Conservation (phyloP, 2,888 invertebrate genomes). For the Onchidella celtica region DNA sequence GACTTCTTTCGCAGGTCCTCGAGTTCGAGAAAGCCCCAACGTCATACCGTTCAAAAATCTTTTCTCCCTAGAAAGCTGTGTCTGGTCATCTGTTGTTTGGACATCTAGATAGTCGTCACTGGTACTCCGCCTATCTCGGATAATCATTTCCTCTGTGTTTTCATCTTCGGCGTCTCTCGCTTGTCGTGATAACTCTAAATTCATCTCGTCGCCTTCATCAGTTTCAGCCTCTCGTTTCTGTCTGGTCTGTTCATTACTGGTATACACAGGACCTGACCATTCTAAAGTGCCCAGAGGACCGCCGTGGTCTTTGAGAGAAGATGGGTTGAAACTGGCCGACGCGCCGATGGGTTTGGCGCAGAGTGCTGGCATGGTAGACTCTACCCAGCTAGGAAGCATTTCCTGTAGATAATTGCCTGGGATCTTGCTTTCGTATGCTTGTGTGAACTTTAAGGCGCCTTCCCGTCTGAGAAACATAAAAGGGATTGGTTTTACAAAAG, state of each 20-base stretch:
- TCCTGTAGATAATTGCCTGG: not conserved
- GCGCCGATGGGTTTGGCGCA: not conserved
- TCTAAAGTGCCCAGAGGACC: slow-evolving; percentile 16
- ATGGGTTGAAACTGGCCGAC: not conserved
- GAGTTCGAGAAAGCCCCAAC: not conserved
- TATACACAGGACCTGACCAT: not conserved
- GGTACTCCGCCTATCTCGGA: not conserved
- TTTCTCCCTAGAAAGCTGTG: not conserved
- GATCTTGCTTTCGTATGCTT: not conserved
- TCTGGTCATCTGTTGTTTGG: not conserved
- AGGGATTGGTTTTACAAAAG: too few species aligned
- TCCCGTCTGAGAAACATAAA: slow-evolving; percentile 7
- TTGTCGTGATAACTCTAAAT: too few species aligned
- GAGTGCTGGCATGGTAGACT: not conserved
- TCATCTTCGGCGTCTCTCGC: too few species aligned
- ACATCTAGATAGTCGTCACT: too few species aligned
- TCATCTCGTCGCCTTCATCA: not conserved
- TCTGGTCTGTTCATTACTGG: slow-evolving; percentile 5
- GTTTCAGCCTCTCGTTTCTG: not conserved
- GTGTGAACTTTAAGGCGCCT: not conserved
- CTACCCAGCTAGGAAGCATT: slow-evolving; percentile 1
- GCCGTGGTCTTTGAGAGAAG: not conserved
- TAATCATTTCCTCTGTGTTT: not conserved
- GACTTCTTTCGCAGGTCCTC: slow-evolving; percentile 29
- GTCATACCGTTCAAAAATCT: slow-evolving; percentile 5